Percentiles rank a stretch among this genome's conserved stretches.
These are phyloP conservation scores for Stenolophus ochropezus DNA, from an alignment of 2,888 invertebrate species.

Conservation along the genomic window DNA sequence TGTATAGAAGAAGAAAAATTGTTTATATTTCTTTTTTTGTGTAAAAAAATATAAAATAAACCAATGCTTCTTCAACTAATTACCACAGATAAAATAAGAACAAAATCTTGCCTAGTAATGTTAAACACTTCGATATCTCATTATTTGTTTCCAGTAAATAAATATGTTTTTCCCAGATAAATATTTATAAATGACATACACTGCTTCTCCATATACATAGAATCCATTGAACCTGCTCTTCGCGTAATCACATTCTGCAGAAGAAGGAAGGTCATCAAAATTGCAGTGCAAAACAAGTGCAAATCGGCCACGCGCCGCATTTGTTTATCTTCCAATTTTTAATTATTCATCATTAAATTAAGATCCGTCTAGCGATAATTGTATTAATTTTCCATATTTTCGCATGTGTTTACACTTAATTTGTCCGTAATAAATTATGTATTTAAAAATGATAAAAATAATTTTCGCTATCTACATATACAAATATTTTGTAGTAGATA, in stretches of 20 bases:
- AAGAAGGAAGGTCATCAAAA: slow-evolving; percentile 19
- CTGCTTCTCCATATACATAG: not conserved
- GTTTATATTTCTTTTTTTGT: too few relatives aligned
- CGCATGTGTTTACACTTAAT: not conserved
- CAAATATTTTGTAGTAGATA: not conserved
- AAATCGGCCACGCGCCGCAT: slow-evolving; percentile 5
- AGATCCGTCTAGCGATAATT: not conserved
- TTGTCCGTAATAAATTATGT: not conserved
- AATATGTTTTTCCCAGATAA: slow-evolving; percentile 34
- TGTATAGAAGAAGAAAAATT: too few relatives aligned
- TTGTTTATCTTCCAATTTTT: slow-evolving; percentile 11
- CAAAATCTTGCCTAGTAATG: not conserved
- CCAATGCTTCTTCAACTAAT: not conserved
- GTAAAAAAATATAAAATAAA: too few relatives aligned
- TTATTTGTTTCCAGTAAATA: slow-evolving; percentile 22
- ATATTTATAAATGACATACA: slow-evolving; percentile 15
- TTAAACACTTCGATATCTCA: not conserved
- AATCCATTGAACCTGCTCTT: slow-evolving; percentile 23
- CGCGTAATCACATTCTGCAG: slow-evolving; percentile 1
- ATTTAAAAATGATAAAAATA: not conserved
- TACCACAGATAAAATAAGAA: not conserved
- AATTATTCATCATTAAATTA: slow-evolving; percentile 1
- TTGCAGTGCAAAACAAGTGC: not conserved
- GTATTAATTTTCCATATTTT: not conserved
- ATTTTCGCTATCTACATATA: not conserved